Evolutionary conservation across 2,797 vertebrate species (phyloP), one percentile per base, ranked within the genome.

Genomic region (Chaunax sp.): DNA sequence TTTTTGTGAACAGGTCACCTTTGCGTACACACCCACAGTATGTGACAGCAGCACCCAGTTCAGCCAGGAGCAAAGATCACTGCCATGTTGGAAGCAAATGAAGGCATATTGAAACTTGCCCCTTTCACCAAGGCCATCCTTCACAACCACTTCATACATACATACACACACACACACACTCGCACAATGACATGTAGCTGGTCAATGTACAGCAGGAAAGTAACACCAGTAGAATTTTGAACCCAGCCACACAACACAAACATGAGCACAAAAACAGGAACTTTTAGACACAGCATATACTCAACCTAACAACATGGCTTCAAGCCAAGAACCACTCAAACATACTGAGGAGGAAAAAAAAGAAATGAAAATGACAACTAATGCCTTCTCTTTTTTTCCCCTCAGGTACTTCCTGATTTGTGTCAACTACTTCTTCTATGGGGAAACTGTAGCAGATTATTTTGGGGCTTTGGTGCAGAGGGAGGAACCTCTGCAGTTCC

Each of bases 351-450:
- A 18, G 6, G 5, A 54, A 54, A 26, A 35, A 35, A n/a, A n/a
- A n/a, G n/a, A n/a, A n/a, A 30, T 30, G 38, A 11, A 25, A 19
- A 6, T 50, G 47, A 7, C 14, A 18, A 38, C 11, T 22, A 13
- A 19, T 8, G 2, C 13, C 5, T 15, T 62, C 6, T 20, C 23
- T n/a, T 70, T 72, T 72, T 11, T 23, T 30, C 20, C 1, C 19
- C 30, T 33, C 80, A 99, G 97, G 97, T 98, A 99, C 83, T 98
- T 99, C 80, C 91, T 99, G 64, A 92, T 99, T 20, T 98, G 98
- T 62, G 97, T 98, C 59, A 99, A 99, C 91, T 99, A 99, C 91
- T 99, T 99, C 93, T 99, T 99, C 89, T 99, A 99, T 40, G 98
- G 98, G 16, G 98, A 99, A 82, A 99, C 98, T 0, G 89, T 99